Conservation (phyloP, 2,113 vertebrate species). For the Chelonoidis abingdonii region DNA sequence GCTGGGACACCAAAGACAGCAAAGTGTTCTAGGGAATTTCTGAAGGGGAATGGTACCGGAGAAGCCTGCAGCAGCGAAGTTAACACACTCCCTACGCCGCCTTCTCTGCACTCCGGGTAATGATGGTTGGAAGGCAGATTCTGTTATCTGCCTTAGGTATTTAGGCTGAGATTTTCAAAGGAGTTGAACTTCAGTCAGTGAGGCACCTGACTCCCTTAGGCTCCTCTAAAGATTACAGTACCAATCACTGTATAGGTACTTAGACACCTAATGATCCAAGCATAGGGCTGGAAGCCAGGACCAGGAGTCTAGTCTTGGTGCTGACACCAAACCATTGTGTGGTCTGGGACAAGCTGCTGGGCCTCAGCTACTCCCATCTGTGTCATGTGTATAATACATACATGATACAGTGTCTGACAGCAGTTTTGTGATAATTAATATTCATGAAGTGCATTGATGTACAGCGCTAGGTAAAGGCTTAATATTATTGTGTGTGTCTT, state of each 20-base stretch:
- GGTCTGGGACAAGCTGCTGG: neutral
- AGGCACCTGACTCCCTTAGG: neutral
- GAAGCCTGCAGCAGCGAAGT: too few relatives aligned
- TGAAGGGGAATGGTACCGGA: neutral
- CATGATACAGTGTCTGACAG: neutral
- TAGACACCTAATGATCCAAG: neutral
- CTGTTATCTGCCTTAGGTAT: neutral
- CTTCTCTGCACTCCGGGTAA: too few relatives aligned
- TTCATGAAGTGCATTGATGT: neutral
- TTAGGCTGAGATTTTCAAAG: neutral
- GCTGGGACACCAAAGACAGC: too few relatives aligned
- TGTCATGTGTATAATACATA: neutral
- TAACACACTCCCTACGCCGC: too few relatives aligned
- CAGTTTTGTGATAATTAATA: neutral
- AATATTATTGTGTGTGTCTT: neutral
- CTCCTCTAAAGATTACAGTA: too few relatives aligned
- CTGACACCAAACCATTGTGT: neutral
- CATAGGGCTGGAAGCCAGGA: neutral
- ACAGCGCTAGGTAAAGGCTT: neutral
- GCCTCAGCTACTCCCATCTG: neutral
- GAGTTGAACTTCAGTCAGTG: neutral
- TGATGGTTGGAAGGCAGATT: too few relatives aligned
- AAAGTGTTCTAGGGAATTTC: accelerated
- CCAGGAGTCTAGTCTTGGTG: neutral
- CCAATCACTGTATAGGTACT: neutral